These are phyloP conservation scores for Parambassis ranga DNA, from an alignment of 2,797 vertebrate species.

Conservation along the genomic window DNA sequence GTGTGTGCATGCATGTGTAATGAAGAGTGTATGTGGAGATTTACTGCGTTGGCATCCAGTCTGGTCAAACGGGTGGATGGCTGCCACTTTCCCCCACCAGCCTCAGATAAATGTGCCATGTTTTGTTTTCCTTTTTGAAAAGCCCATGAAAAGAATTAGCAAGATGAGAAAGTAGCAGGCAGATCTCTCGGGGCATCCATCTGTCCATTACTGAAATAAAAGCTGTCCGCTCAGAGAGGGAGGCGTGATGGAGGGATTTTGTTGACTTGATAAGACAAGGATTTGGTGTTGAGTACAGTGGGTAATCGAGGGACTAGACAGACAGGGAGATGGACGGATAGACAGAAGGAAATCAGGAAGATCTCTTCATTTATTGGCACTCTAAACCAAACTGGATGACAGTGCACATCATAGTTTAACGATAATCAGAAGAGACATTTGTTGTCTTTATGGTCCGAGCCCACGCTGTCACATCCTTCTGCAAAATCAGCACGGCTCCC, in stretches of 20 bases:
- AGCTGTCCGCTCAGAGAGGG: slow-evolving; percentile 29
- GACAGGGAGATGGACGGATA: slow-evolving; percentile 4
- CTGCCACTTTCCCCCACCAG: slow-evolving; percentile 38
- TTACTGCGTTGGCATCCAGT: slow-evolving; percentile 61
- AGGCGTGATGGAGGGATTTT: slow-evolving; percentile 22
- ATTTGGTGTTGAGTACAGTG: slow-evolving; percentile 33
- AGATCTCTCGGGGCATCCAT: slow-evolving; percentile 67
- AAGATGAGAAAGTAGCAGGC: slow-evolving; percentile 64
- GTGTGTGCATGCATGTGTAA: slow-evolving; percentile 20
- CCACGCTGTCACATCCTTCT: background rate
- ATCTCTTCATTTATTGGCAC: slow-evolving; percentile 11
- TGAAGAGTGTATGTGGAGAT: slow-evolving; percentile 45
- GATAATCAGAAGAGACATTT: background rate
- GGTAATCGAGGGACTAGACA: slow-evolving; percentile 26
- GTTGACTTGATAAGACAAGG: slow-evolving; percentile 33
- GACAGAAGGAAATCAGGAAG: background rate
- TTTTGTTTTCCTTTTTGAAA: slow-evolving; percentile 61
- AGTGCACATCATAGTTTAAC: background rate
- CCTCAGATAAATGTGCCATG: slow-evolving; percentile 49
- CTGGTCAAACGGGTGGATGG: slow-evolving; percentile 44
- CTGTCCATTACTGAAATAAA: slow-evolving; percentile 71
- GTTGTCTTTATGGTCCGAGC: background rate
- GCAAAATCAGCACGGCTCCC: background rate
- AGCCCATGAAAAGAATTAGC: slow-evolving; percentile 68
- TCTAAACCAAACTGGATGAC: background rate